Evolutionary conservation across 2,797 vertebrate species (phyloP), one percentile per base, ranked within the genome.

Genomic region (Acomys russatus): DNA sequence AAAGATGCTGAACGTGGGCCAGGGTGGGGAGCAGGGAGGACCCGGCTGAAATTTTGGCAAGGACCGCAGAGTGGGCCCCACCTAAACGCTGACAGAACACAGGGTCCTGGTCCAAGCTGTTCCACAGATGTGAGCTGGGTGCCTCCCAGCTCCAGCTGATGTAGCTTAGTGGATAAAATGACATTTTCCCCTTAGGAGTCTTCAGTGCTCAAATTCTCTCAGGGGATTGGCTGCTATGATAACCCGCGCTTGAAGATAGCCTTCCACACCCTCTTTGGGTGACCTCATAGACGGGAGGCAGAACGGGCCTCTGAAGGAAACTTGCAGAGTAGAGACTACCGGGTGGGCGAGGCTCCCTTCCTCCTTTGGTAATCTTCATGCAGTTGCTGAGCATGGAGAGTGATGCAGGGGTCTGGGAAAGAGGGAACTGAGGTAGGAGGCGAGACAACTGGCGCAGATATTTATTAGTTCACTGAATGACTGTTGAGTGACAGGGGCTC

Each of bases 71-170:
- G 92, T 35, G 96, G 89, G 94, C 95, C 94, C 98, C 97, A 92
- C 98, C 97, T 97, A 96, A 87, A 82, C 73, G 85, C 95, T 96
- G 95, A 93, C 94, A 44, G 96, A 95, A 97, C 92, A 94, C 87
- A 9, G 10, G 84, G 94, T 91, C 92, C 94, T 44, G 30, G 91
- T 76, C 97, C 96, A 96, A 95, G 96, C 73, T 83, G 92, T 93
- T 95, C 84, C 20, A 1, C 97, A 95, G 95, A 96, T 95, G 96
- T 84, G 59, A 97, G 85, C 93, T 0, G 54, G 76, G 59, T 91
- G 91, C 89, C 93, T 97, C 94, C 96, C 92, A 85, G 80, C 59
- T 95, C 84, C 92, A 96, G 97, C 96, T 94, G 94, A 96, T 91
- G 88, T 10, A 51, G 78, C 94, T 92, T 30, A 80, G 82, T 1